Percentiles rank a stretch among this genome's conserved stretches.
These are phyloP conservation scores for Cryptotermes secundus DNA, from an alignment of 1,140 invertebrate species.

Conservation along the genomic window DNA sequence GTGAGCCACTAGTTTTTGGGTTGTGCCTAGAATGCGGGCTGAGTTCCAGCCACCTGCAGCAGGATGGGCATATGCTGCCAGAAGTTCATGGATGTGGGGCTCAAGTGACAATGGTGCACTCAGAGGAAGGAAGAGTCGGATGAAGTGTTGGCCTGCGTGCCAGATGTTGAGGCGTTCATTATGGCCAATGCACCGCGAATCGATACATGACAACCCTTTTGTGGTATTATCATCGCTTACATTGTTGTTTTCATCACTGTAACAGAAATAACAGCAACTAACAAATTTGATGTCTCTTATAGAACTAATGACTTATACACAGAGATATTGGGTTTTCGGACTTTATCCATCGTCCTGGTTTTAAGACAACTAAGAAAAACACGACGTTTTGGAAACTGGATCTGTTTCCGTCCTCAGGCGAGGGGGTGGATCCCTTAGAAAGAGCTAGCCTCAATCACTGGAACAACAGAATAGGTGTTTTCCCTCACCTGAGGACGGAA, in stretches of 20 bases:
- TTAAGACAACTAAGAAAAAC: no score
- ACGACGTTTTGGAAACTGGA: no score
- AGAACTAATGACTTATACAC: no score
- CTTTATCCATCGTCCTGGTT: no score
- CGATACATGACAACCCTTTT: not conserved
- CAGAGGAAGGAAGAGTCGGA: slow-evolving; percentile 48
- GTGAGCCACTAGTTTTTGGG: slow-evolving; percentile 42
- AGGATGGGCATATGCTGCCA: slow-evolving; percentile 43
- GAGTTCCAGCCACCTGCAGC: slow-evolving; percentile 40
- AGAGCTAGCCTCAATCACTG: no score
- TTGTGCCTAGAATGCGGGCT: slow-evolving; percentile 41
- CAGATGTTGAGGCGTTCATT: slow-evolving; percentile 52
- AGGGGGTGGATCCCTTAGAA: no score
- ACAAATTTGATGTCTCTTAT: no score
- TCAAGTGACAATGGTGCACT: slow-evolving; percentile 45
- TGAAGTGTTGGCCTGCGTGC: slow-evolving; percentile 50
- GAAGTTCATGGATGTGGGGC: slow-evolving; percentile 43
- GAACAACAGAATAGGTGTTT: no score
- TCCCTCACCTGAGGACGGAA: no score
- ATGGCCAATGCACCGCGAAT: slow-evolving; percentile 46
- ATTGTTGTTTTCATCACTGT: not conserved
- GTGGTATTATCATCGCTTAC: not conserved
- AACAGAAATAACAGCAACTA: not conserved
- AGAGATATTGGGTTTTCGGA: no score
- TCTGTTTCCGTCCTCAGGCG: no score